Conservation (phyloP, 2,113 vertebrate species). For the Hydrolagus affinis region DNA sequence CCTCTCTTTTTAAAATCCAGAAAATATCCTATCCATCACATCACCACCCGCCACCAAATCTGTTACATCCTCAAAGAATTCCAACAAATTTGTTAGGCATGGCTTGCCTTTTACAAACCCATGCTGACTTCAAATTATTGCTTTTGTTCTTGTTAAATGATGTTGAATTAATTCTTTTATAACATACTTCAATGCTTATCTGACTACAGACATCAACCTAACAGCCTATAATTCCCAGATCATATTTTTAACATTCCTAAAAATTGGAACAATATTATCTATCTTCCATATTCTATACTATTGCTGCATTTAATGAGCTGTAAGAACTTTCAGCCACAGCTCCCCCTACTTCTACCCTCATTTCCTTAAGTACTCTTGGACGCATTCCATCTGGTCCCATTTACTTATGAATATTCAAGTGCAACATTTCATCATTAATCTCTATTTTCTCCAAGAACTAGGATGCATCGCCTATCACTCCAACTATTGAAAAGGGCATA, state of each 20-base stretch:
- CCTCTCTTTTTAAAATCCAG: slow-evolving; percentile 9
- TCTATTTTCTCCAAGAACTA: slow-evolving; percentile 21
- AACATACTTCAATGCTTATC: slow-evolving; percentile 11
- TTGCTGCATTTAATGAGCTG: slow-evolving; percentile 27
- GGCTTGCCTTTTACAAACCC: slow-evolving; percentile 21
- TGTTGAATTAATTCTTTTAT: slow-evolving; percentile 25
- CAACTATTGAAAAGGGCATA: background rate
- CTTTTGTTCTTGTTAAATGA: slow-evolving; percentile 31
- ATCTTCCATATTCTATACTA: slow-evolving; percentile 13
- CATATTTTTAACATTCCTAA: slow-evolving; percentile 27
- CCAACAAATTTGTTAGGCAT: slow-evolving; percentile 27
- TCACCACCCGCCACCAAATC: background rate
- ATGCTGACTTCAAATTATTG: background rate
- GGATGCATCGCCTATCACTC: slow-evolving; percentile 7
- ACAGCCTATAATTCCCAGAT: slow-evolving; percentile 29
- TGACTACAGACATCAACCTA: slow-evolving; percentile 20
- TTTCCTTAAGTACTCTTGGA: slow-evolving; percentile 33
- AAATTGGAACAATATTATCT: slow-evolving; percentile 15
- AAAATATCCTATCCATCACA: slow-evolving; percentile 3
- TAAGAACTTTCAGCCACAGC: slow-evolving; percentile 29
- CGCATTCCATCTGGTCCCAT: slow-evolving; percentile 29
- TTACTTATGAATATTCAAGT: slow-evolving; percentile 31
- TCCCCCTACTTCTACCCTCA: slow-evolving; percentile 25
- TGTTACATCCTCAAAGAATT: slow-evolving; percentile 9
- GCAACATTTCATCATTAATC: slow-evolving; percentile 21